Base-by-base conservation (phyloP, 1,140 invertebrate species). In the Eubasilissa regina region DNA sequence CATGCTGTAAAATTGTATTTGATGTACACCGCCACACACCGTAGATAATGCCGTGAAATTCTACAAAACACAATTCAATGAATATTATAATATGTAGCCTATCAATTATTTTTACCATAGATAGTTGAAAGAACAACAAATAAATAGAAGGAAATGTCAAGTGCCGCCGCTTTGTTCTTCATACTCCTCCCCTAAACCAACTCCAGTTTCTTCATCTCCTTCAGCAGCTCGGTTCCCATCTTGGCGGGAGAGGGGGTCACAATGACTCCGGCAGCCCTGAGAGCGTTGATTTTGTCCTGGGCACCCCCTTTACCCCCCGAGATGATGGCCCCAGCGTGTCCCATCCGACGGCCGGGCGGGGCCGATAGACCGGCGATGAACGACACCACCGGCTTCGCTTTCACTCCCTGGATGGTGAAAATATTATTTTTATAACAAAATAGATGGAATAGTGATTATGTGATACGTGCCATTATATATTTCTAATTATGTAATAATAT, bases 301-400 rank as follows among this genome's bases (percentile, higher is more conserved):
- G 98, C 98, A 77, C 97, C 97, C 80, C 98, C 98, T 89, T 99
- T 99, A 47, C 98, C 98, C 25, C 98, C 98, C 19, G 98, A 97
- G 87, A 99, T 99, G 84, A 99, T 99, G 83, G 98, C 98, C 83
- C 98, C 98, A 82, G 98, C 98, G 86, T 99, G 98, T 56, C 98
- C 98, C 98, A 99, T 99, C 86, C 98, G 91, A 84, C 98, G 91
- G 21, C 98, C 98, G 75, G 98, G 98, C 25, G 98, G 98, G 64
- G 98, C 98, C 11, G 98, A 99, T 48, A 99, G 87, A 64, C 98
- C 98, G 85, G 98, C 98, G 89, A 99, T 99, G 87, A 99, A 99
- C 7, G 98, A 98, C 12, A 99, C 98, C n/a, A 99, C 98, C 73
- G 98, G 98, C 87, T 99, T 99, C 21, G 95, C 94, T 86, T 96